These are phyloP conservation scores for Dyspetes luteomarginatus DNA, from an alignment of 2,888 invertebrate genomes.

Conservation along the genomic window DNA sequence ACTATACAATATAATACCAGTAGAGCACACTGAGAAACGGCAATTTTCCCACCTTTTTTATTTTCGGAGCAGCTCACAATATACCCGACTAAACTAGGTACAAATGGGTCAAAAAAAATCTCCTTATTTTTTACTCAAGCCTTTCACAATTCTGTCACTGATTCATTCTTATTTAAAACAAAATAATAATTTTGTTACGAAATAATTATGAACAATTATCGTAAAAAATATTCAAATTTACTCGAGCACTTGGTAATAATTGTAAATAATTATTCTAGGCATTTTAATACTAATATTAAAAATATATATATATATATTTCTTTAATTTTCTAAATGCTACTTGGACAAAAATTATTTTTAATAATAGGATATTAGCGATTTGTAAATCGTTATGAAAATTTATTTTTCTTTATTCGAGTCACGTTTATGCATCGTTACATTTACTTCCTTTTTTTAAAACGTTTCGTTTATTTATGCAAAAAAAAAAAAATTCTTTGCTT, in stretches of 20 bases:
- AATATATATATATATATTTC: no score
- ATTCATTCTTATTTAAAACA: no score
- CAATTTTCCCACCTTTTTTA: slow-evolving; percentile 28
- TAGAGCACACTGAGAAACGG: slow-evolving; percentile 44
- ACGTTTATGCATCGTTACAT: neutral
- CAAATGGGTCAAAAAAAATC: slow-evolving; percentile 67
- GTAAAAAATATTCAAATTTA: no score
- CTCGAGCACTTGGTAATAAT: no score
- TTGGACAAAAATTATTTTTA: no score
- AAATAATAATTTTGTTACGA: no score
- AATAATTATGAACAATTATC: no score
- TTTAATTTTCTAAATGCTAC: no score
- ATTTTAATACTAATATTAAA: no score
- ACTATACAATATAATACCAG: slow-evolving; percentile 47
- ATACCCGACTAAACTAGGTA: slow-evolving; percentile 66
- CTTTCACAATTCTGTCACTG: neutral
- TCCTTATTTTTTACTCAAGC: neutral
- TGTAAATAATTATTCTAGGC: no score
- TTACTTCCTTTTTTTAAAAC: neutral
- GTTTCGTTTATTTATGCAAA: no score
- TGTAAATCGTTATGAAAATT: neutral
- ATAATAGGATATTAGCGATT: no score
- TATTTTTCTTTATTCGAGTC: neutral
- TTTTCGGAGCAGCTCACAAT: slow-evolving; percentile 47
- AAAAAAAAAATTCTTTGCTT: neutral